Conservation (phyloP, 2,797 vertebrate genomes). For the Tympanoctomys barrerae region DNA sequence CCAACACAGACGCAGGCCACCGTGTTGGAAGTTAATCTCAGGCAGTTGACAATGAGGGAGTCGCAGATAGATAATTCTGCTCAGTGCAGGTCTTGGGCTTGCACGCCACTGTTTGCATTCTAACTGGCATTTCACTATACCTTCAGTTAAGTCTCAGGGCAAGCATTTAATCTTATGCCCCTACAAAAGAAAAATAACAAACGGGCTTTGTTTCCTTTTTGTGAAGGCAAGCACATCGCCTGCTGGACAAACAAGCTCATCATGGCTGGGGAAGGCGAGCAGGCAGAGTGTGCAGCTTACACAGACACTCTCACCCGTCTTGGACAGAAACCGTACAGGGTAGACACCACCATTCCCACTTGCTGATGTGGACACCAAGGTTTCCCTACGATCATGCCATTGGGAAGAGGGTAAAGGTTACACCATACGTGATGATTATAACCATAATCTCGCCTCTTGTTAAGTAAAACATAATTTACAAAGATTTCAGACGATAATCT, state of each 20-base stretch:
- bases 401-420: background rate
- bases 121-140: background rate
- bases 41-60: background rate
- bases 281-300: background rate
- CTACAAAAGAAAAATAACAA: background rate
- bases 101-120: accelerated
- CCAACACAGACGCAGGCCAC: constrained; percentile 4
- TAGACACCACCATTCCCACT: background rate
- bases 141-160: background rate
- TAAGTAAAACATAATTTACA: background rate
- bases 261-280: background rate
- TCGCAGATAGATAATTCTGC: background rate
- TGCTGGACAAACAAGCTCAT: background rate
- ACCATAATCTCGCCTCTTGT: background rate
- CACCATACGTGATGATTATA: background rate
- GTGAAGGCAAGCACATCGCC: background rate
- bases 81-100: background rate
- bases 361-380: background rate
- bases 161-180: background rate
- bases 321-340: background rate
- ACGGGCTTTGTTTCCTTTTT: background rate
- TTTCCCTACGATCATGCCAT: background rate
- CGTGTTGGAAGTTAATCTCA: constrained; percentile 43
- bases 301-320: background rate
- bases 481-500: background rate